Evolutionary conservation across 1,140 invertebrate species (phyloP), one percentile per base, ranked within the genome.

Genomic region (Pseudomyrmex cubaensis): DNA sequence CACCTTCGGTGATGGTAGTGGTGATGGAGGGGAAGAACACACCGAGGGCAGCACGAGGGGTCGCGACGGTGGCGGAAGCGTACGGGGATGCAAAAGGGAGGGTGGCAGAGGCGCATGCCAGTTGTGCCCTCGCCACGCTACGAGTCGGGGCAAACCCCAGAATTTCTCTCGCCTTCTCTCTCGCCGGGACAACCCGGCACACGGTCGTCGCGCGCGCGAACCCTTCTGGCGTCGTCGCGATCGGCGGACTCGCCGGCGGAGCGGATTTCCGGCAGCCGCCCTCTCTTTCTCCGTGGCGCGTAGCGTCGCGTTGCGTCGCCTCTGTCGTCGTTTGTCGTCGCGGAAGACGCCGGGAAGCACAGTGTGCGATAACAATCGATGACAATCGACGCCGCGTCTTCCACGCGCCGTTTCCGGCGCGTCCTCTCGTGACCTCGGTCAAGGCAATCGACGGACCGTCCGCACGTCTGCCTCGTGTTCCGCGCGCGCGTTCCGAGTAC

Each of bases 111-210:
- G 78, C 89, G 89, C 87, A 85, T 87, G 90, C 78, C 91, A 93
- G 92, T 92, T 90, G 91, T 89, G 89, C 88, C 87, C 90, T 88
- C 88, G 91, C 87, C 90, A 91, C 90, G 92, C 84, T 91, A 72
- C 87, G 87, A 90, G 87, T 72, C 91, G 84, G 84, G 90, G 87
- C 80, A 89, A 87, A 88, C 15, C 35, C 35, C 56, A n/a, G 61
- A 67, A 54, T 56, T 20, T 66, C 25, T 69, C 61, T 57, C 56
- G 13, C 25, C 13, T 44, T 35, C 64, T 67, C 25, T 66, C 35
- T 48, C 56, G 35, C 17, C 76, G 76, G 66, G 12, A 61, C 17
- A 59, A n/a, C 48, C 74, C 61, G 74, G 61, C 54, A 57, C 59
- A 57, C 59, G 73, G 35, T 78, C 76, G 52, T 35, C 75, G 54